Base-by-base conservation (phyloP, 2,888 invertebrate genomes). In the Eristalinus aeneus region DNA sequence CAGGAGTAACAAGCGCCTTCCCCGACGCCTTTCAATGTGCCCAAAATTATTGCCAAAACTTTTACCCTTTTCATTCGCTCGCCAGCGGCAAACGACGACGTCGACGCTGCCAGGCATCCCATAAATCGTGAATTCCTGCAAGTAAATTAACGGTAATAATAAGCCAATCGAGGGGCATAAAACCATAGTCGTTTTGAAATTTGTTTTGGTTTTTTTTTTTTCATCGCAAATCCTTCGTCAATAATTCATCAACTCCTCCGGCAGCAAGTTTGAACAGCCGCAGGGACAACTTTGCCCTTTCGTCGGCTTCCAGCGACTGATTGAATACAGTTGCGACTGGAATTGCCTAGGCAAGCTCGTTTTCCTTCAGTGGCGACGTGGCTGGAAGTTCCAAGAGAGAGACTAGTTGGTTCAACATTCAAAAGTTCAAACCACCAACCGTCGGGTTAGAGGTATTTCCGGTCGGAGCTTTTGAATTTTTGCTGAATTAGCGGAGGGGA, bases 341-440 rank as follows among this genome's bases (percentile, higher is more conserved):
- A 46, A 46, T n/a, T 5, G 46, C 46, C 46, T 6, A 46, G 16
- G 8, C 46, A 46, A 46, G 46, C 46, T 46, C 16, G 12, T 16
- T n/a, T 4, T 12, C 16, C 16, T 16, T 46, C 8, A n/a, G 4
- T 10, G 23, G 16, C 32, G 31, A n/a, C n/a, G 46, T 10, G 9
- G 8, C 10, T 34, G 34, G 34, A 34, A 34, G 34, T 76, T 79
- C 71, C 71, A 71, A 31, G 46, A 5, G n/a, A 67, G 64, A 67
- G 34, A 36, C 56, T 46, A n/a, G n/a, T 63, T 20, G 1, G 1
- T 36, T 53, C 27, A 5, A 10, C 4, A 61, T 80, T 77, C n/a
- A 27, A 78, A 46, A 78, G 68, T 85, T 80, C n/a, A 64, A 85
- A 76, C 9, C 39, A n/a, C 6, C n/a, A 85, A 85, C 85, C 72